A percentile compares a stretch with the other conserved stretches of the same genome.
These are phyloP conservation scores for Danionella cerebrum DNA, from an alignment of 2,113 vertebrate species.

Conservation along the genomic window DNA sequence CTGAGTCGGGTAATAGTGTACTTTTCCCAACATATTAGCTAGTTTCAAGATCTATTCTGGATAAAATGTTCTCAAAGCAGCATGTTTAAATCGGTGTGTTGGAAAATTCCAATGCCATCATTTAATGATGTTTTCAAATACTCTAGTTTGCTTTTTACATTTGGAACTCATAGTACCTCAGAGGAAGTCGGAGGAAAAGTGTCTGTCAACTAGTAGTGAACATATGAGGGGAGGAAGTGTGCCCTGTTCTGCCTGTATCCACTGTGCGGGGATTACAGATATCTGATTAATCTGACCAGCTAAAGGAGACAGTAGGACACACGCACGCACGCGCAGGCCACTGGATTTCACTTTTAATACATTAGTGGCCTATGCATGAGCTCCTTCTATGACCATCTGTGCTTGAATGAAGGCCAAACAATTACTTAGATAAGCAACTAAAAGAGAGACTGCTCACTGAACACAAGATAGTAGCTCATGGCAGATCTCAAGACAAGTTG, in stretches of 20 bases:
- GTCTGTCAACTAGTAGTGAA: no score
- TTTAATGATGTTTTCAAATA: no score
- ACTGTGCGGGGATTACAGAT: slow-evolving; percentile 66
- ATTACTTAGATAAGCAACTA: slow-evolving; percentile 21
- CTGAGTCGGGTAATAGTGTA: background rate
- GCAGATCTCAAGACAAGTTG: no score
- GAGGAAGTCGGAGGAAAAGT: no score
- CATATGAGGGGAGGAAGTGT: slow-evolving; percentile 1
- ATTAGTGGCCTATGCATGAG: slow-evolving; percentile 60
- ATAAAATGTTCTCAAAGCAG: no score
- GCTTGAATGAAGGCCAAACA: slow-evolving; percentile 53
- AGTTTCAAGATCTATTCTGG: no score
- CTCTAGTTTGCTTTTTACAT: no score
- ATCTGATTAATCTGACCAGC: slow-evolving; percentile 73
- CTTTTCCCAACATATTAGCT: no score
- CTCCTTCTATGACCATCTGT: slow-evolving; percentile 65
- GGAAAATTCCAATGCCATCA: no score
- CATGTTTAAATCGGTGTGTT: no score
- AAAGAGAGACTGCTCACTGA: background rate
- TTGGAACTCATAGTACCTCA: no score
- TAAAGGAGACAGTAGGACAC: slow-evolving; percentile 52
- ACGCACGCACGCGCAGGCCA: slow-evolving; percentile 16
- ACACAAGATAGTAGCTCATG: background rate
- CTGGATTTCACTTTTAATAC: slow-evolving; percentile 67
- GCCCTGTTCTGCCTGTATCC: slow-evolving; percentile 40